phyloP scores from a whole-genome alignment of 2,113 vertebrate species.

The Zosterops hypoxanthus region DNA sequence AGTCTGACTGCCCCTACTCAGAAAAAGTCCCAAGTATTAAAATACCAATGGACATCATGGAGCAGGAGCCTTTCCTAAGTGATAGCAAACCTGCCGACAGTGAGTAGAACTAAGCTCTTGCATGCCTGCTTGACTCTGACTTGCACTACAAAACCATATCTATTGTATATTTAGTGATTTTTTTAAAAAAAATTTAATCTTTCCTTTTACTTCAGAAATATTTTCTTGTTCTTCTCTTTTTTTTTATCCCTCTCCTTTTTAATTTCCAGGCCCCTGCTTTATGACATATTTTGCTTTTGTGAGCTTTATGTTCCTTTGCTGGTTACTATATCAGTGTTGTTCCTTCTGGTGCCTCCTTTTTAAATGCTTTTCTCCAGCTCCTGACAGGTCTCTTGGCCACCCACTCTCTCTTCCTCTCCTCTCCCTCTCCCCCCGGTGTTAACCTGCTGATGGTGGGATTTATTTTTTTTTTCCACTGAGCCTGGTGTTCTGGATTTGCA shows the following conservation, averaged over 20 bases:
- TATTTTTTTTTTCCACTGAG: not conserved
- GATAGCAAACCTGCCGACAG: conserved; percentile 93
- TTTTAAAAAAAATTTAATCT: not conserved
- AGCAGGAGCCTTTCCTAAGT: conserved; percentile 97
- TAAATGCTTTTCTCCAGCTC: conserved; percentile 23
- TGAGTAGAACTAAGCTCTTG: conserved; percentile 87
- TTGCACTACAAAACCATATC: conserved; percentile 22
- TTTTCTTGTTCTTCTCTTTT: not conserved
- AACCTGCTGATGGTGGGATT: not conserved
- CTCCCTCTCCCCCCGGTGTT: not conserved
- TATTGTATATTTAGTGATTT: not conserved
- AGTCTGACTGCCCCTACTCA: conserved; percentile 96
- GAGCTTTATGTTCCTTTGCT: not conserved
- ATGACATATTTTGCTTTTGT: not conserved
- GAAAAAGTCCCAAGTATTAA: conserved; percentile 98
- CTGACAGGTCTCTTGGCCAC: conserved; percentile 2
- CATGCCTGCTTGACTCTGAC: conserved; percentile 68
- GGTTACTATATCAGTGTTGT: not conserved
- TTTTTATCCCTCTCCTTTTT: not conserved
- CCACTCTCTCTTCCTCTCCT: conserved; percentile 9
- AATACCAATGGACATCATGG: conserved; percentile 99
- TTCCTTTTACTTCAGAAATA: not conserved
- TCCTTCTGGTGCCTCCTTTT: conserved; percentile 25
- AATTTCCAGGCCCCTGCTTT: conserved; percentile 35
- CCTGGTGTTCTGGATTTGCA: conserved; percentile 29